Base-by-base conservation (phyloP, 1,140 invertebrate species). In the Lethrus apterus region DNA sequence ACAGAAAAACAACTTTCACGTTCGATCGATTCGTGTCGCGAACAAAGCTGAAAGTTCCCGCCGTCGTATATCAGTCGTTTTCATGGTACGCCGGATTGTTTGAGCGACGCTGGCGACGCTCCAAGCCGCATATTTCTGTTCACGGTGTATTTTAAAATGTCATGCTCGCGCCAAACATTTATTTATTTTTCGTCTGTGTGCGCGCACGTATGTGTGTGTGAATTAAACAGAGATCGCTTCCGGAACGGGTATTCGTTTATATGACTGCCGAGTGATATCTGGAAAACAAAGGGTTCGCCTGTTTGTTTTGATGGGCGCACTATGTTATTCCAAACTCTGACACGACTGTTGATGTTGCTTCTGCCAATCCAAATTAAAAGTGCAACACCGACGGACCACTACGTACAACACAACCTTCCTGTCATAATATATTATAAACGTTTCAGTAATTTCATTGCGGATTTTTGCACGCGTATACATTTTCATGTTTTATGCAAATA, bases 141-240 rank as follows among this genome's bases (percentile, higher is more conserved):
- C 33, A 46, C 48, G 30, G 48, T 50, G 43, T 50, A 50, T 50
- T 50, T 50, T 50, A 45, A 50, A 50, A 45, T 50, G 48, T 46
- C 48, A 50, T 7, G 36, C 17, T 19, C 29, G 43, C 43, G 30
- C 48, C 33, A 46, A 50, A 50, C 48, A 46, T 50, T 50, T 50
- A 46, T 46, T 45, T 50, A 46, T 46, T 49, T 49, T 50, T 17
- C 32, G n/a, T n/a, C n/a, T n/a, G n/a, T n/a, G n/a, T n/a, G n/a
- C n/a, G n/a, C n/a, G n/a, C n/a, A n/a, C n/a, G n/a, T n/a, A n/a
- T n/a, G n/a, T n/a, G n/a, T 50, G 38, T 29, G 44, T 50, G 29
- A 50, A 45, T 40, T 46, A 46, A 36, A 45, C 48, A 38, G 18
- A 23, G 17, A 46, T 46, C 36, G 44, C 36, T 50, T 50, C 48